A percentile compares a stretch with the other conserved stretches of the same genome.
Evolutionary conservation across 2,797 vertebrate genomes (phyloP).

Genomic region (Heteromormyrus szaboi): DNA sequence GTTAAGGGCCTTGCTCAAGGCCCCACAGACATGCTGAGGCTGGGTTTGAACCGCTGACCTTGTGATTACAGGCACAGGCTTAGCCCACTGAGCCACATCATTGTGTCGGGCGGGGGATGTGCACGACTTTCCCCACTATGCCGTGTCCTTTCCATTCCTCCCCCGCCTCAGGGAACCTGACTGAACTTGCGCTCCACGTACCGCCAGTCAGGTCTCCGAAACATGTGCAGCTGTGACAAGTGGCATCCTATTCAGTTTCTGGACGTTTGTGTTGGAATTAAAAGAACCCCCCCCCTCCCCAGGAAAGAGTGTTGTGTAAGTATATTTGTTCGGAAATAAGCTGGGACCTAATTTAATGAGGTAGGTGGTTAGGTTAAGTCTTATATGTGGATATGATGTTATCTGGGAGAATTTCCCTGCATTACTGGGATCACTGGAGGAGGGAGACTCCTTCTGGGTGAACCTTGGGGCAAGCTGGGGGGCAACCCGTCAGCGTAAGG

Average conservation of each 20-base stretch:
- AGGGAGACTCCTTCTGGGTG: constrained; percentile 38
- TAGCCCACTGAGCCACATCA: neutral
- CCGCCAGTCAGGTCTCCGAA: neutral
- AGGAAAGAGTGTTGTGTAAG: neutral
- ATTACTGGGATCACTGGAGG: constrained; percentile 30
- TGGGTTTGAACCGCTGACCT: too few species aligned
- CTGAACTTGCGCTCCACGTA: neutral
- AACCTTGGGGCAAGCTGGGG: constrained; percentile 35
- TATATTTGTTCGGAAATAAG: neutral
- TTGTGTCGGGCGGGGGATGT: too few species aligned
- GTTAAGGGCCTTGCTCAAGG: too few species aligned
- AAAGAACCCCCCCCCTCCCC: neutral
- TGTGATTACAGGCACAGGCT: too few species aligned
- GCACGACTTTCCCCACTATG: neutral
- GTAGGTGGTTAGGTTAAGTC: neutral
- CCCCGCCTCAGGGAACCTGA: neutral
- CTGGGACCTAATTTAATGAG: neutral
- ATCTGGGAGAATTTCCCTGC: neutral
- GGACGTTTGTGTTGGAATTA: neutral
- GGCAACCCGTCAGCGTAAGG: constrained; percentile 24
- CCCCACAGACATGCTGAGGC: too few species aligned
- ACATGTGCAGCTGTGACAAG: neutral
- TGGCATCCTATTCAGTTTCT: neutral
- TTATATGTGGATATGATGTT: neutral
- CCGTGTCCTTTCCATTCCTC: neutral